These are phyloP conservation scores for Rhineura floridana DNA, from an alignment of 2,113 vertebrate genomes.

Conservation along the genomic window DNA sequence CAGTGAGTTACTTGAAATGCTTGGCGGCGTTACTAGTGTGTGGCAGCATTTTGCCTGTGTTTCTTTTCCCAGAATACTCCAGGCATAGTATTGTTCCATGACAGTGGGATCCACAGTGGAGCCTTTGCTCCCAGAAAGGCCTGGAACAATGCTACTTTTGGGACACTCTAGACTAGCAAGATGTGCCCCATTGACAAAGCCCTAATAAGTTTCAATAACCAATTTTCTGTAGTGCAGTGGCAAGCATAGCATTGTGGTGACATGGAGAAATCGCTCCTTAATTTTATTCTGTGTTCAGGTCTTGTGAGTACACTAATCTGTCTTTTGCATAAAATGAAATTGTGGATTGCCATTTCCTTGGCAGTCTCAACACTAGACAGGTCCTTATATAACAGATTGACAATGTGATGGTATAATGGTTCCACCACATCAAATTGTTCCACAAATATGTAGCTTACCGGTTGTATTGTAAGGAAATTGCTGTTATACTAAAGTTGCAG, in stretches of 20 bases:
- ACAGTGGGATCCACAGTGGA: not conserved
- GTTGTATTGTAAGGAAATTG: not conserved
- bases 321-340: not conserved
- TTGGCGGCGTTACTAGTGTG: too few species aligned
- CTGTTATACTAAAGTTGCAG: not conserved
- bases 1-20: too few species aligned
- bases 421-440: not conserved
- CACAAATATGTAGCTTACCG: not conserved
- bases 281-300: not conserved
- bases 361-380: not conserved
- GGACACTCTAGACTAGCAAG: not conserved
- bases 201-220: not conserved
- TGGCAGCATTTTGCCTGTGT: too few species aligned
- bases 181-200: not conserved
- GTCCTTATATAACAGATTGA: not conserved
- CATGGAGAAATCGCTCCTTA: not conserved
- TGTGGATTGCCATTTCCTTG: not conserved
- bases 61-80: not conserved
- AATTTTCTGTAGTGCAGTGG: not conserved
- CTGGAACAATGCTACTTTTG: not conserved
- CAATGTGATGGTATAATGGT: not conserved
- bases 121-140: not conserved
- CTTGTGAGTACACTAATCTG: not conserved
- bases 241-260: not conserved
- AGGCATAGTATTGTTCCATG: not conserved